Percentiles rank a stretch among this genome's conserved stretches.
Evolutionary conservation across 2,888 invertebrate genomes (phyloP).

Genomic region (Phortica okadai): DNA sequence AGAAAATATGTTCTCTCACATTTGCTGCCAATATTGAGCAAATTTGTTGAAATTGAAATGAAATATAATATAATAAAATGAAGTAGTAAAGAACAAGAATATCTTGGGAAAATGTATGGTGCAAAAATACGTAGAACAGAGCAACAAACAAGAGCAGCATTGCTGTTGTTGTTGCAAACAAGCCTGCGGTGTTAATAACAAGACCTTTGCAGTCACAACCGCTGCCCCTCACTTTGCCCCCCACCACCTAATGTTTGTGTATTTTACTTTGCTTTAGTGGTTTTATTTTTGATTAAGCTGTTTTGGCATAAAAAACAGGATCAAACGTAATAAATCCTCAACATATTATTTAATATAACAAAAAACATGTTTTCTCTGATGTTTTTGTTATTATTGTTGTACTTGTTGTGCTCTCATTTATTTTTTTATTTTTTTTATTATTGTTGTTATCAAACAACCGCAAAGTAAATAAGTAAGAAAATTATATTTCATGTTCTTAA

Average conservation of each 20-base stretch:
- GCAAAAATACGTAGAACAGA: neutral
- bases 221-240: neutral
- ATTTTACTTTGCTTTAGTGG: neutral
- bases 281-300: neutral
- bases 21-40: no score
- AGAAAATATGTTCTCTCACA: no score
- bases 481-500: neutral
- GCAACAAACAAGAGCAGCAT: neutral
- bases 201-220: neutral
- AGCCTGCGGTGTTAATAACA: constrained; percentile 55
- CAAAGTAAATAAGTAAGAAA: constrained; percentile 18
- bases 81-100: no score
- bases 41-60: no score
- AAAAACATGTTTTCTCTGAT: neutral
- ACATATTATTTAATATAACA: neutral
- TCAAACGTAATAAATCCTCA: neutral
- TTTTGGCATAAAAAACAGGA: neutral
- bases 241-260: neutral
- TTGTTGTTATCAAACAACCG: constrained; percentile 3
- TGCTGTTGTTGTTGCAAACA: constrained; percentile 31
- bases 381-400: neutral
- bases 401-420: no score
- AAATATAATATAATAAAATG: no score
- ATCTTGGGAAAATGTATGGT: neutral
- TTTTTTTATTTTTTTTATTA: neutral